These are phyloP conservation scores for Acleris holmiana DNA, from an alignment of 2,888 invertebrate genomes.

Conservation along the genomic window DNA sequence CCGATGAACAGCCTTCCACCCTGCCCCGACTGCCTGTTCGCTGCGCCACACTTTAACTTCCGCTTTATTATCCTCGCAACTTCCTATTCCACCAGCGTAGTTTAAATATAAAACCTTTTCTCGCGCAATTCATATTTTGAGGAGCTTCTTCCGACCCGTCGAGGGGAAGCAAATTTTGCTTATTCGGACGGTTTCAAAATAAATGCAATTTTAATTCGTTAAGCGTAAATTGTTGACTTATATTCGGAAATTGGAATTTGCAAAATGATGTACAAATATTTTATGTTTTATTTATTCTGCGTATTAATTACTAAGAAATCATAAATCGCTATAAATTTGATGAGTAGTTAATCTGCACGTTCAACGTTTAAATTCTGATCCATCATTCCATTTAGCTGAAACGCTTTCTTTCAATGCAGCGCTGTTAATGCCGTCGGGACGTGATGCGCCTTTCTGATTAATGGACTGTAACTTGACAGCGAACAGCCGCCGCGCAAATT, in stretches of 20 bases:
- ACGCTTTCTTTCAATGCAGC: slow-evolving; percentile 25
- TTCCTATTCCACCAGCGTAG: slow-evolving; percentile 59
- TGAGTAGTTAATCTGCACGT: background rate
- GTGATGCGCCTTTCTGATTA: slow-evolving; percentile 32
- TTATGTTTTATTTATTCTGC: too few relatives aligned
- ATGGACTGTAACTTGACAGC: slow-evolving; percentile 35
- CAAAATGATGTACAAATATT: background rate
- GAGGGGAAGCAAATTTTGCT: slow-evolving; percentile 29
- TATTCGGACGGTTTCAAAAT: slow-evolving; percentile 25
- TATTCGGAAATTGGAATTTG: background rate
- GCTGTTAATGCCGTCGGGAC: slow-evolving; percentile 19
- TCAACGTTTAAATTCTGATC: slow-evolving; percentile 12
- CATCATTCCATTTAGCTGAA: slow-evolving; percentile 18
- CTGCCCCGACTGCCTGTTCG: slow-evolving; percentile 46
- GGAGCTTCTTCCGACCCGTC: slow-evolving; percentile 28
- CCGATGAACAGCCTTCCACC: slow-evolving; percentile 69
- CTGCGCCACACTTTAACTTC: slow-evolving; percentile 67
- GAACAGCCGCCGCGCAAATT: slow-evolving; percentile 26
- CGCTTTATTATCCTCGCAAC: slow-evolving; percentile 71
- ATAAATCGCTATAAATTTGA: too few relatives aligned
- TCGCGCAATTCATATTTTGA: slow-evolving; percentile 33
- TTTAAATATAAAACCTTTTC: slow-evolving; percentile 37
- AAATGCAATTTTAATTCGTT: slow-evolving; percentile 29
- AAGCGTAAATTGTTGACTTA: background rate
- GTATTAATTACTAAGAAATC: too few relatives aligned